A percentile compares a stretch with the other conserved stretches of the same genome.
phyloP scores from a whole-genome alignment of 2,888 invertebrate species.

The Microdon myrmicae region DNA sequence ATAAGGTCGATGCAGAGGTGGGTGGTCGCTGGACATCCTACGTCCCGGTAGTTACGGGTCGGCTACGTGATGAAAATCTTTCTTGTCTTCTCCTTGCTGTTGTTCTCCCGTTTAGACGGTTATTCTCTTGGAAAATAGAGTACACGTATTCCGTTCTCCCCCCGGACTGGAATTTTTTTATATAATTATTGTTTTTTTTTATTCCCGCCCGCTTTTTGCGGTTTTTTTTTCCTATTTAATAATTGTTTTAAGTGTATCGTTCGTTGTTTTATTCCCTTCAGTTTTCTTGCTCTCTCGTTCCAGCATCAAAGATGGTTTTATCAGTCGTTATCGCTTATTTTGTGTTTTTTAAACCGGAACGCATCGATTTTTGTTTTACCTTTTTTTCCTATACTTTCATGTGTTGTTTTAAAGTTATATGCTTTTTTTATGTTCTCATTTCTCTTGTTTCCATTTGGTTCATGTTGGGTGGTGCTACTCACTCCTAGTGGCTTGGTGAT shows the following conservation, averaged over 20 bases:
- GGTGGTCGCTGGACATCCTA: slow-evolving; percentile 39
- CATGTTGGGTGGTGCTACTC: slow-evolving; percentile 28
- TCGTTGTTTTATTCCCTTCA: slow-evolving; percentile 5
- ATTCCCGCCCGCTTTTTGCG: not conserved
- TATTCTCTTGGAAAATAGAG: slow-evolving; percentile 35
- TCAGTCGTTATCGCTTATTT: slow-evolving; percentile 25
- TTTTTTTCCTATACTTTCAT: slow-evolving; percentile 26
- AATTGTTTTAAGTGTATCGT: slow-evolving; percentile 34
- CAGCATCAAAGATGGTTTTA: slow-evolving; percentile 10
- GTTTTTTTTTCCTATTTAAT: slow-evolving; percentile 17
- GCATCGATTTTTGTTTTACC: slow-evolving; percentile 55
- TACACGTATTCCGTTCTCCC: slow-evolving; percentile 25
- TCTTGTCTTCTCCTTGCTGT: slow-evolving; percentile 32
- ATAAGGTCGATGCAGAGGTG: slow-evolving; percentile 35
- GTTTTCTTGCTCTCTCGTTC: slow-evolving; percentile 25
- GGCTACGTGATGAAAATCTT: slow-evolving; percentile 49
- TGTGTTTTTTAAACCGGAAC: slow-evolving; percentile 53
- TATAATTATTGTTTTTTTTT: slow-evolving; percentile 6
- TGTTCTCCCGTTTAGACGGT: slow-evolving; percentile 21
- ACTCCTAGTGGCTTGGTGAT: slow-evolving; percentile 6
- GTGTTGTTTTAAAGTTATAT: slow-evolving; percentile 32
- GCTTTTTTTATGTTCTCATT: slow-evolving; percentile 15
- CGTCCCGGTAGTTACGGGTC: slow-evolving; percentile 15
- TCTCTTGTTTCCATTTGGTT: slow-evolving; percentile 1
- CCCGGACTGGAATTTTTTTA: not conserved